These are phyloP conservation scores for Caenorhabditis japonica DNA, from an alignment of 2,888 invertebrate genomes.

Conservation along the genomic window DNA sequence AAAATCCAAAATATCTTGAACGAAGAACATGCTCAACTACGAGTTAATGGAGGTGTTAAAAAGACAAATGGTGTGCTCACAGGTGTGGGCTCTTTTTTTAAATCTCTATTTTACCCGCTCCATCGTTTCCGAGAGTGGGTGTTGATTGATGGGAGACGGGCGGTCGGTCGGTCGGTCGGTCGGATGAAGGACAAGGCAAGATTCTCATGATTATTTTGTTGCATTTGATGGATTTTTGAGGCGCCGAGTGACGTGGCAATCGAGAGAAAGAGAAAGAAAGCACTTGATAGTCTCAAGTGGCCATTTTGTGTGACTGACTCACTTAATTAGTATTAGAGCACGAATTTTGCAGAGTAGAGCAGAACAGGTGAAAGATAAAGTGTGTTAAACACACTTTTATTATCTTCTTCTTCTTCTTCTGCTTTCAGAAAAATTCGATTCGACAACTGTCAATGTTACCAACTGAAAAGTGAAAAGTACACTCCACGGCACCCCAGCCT, in stretches of 20 bases:
- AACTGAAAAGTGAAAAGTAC: not conserved
- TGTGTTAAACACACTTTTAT: too few relatives aligned
- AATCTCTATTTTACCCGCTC: too few relatives aligned
- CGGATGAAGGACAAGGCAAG: not conserved
- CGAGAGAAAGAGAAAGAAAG: not conserved
- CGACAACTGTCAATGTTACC: not conserved
- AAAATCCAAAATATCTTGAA: too few relatives aligned
- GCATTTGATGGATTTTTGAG: conserved; percentile 45
- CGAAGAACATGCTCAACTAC: too few relatives aligned
- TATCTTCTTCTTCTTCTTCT: too few relatives aligned
- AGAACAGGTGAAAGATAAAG: too few relatives aligned
- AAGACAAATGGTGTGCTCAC: conserved; percentile 12
- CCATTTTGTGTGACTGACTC: not conserved
- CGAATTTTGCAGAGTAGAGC: too few relatives aligned
- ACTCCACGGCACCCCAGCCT: too few relatives aligned
- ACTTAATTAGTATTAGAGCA: conserved; percentile 9
- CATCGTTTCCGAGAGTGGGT: conserved; percentile 10
- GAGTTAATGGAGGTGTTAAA: too few relatives aligned
- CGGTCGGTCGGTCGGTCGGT: not conserved
- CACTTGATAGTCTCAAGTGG: not conserved
- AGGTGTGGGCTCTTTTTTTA: conserved; percentile 16
- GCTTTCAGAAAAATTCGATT: not conserved
- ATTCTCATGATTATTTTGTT: conserved; percentile 43
- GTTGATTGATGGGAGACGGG: conserved; percentile 33
- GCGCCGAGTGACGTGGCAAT: not conserved